Evolutionary conservation across 2,797 vertebrate species (phyloP), one percentile per base, ranked within the genome.

Genomic region (Syngnathus rostellatus): DNA sequence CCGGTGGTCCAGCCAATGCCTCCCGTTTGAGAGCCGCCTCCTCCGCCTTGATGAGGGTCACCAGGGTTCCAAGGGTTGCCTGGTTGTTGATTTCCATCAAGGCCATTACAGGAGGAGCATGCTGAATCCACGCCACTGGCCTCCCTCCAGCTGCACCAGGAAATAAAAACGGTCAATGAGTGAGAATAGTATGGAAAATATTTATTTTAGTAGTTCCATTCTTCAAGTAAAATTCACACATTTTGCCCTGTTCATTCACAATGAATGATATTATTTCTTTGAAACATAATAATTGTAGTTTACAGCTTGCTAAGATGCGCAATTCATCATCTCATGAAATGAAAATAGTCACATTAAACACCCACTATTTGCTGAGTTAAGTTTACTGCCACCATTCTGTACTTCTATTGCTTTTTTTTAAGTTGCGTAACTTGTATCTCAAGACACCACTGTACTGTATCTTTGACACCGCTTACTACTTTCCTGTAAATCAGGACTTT

Each of bases 131-230:
- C 10, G 50, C 87, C 83, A 25, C 67, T 72, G 37, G 73, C 81
- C 71, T 88, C 87, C 5, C 0, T 70, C 89, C 90, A 91, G 53
- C 87, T 91, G 12, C 1, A 23, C 53, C 69, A 17, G 31, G 31
- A 57, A 41, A 70, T 11, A 8, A n/a, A 65, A 55, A 16, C 11
- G 1, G n/a, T 25, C 11, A 51, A 23, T 5, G 23, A 10, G 43
- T 62, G 9, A 25, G 19, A 63, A 23, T 16, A 45, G 8, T 17
- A 12, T 9, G 38, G n/a, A 23, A 8, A 62, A 21, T 5, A 8
- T 41, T 19, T 8, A 10, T 11, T 41, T 12, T 9, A 16, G 39
- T 43, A 8, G 11, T 62, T 43, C 38, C 31, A 40, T 21, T n/a
- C 9, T 3, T 38, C 40, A 31, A 31, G 12, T 57, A 21, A 59